Evolutionary conservation across 1,140 invertebrate species (phyloP).

Genomic region (Heliconius congener): DNA sequence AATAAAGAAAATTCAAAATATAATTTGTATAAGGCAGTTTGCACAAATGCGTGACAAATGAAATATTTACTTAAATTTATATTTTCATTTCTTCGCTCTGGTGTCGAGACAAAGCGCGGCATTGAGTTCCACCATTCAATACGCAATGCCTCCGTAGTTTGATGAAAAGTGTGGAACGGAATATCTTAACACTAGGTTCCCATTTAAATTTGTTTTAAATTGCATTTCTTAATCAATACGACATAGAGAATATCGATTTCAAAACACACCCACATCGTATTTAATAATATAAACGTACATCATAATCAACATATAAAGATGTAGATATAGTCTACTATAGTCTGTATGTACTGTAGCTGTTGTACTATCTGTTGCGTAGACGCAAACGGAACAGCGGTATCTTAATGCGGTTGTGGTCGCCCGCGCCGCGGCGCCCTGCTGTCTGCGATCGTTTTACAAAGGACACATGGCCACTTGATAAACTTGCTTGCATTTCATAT

Average conservation of each 20-base stretch:
- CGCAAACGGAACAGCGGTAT: conserved; percentile 13
- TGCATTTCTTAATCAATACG: not conserved
- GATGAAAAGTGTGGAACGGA: too few species aligned
- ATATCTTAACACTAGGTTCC: too few species aligned
- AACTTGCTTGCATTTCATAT: not conserved
- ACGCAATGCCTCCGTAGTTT: too few species aligned
- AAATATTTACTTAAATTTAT: too few species aligned
- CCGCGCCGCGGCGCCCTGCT: conserved; percentile 21
- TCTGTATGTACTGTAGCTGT: too few species aligned
- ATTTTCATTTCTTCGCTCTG: too few species aligned
- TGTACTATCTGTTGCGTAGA: conserved; percentile 4
- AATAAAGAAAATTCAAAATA: too few species aligned
- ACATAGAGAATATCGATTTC: conserved; percentile 1
- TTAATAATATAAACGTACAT: not conserved
- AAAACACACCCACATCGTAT: not conserved
- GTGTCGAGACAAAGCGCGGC: too few species aligned
- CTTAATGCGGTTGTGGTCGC: conserved; percentile 25
- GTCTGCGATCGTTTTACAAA: conserved; percentile 35
- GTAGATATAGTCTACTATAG: conserved; percentile 3
- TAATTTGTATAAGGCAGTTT: too few species aligned
- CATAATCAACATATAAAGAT: not conserved
- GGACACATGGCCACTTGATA: conserved; percentile 21
- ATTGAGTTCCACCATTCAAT: too few species aligned
- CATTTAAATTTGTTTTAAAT: too few species aligned
- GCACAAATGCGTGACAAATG: too few species aligned